These are phyloP conservation scores for Bothrops alternatus DNA, from an alignment of 2,797 vertebrate genomes.

Conservation along the genomic window DNA sequence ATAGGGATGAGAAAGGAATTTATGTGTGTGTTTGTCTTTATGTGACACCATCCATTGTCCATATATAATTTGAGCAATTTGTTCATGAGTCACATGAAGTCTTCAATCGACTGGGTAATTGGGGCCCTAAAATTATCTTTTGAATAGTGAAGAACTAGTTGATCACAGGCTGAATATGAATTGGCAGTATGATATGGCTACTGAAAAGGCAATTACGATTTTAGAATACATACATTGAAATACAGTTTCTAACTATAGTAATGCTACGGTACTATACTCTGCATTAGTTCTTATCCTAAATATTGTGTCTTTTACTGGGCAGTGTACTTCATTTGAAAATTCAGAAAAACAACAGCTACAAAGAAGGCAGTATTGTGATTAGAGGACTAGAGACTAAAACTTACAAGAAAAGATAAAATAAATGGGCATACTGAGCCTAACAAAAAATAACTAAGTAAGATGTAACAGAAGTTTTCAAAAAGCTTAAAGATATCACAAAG, in stretches of 20 bases:
- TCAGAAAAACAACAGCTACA: background rate
- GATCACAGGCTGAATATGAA: background rate
- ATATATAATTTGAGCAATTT: background rate
- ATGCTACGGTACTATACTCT: background rate
- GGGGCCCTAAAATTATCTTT: background rate
- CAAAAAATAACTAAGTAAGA: background rate
- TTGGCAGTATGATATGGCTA: background rate
- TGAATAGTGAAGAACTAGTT: background rate
- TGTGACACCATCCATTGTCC: background rate
- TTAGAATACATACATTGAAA: background rate
- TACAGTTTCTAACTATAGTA: background rate
- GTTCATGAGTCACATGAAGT: background rate
- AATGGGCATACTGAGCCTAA: background rate
- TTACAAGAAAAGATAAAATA: background rate
- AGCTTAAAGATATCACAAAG: background rate
- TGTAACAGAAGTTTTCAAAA: background rate
- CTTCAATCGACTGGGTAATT: background rate
- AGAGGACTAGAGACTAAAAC: background rate
- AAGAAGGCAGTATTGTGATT: background rate
- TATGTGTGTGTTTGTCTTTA: background rate
- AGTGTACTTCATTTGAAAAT: background rate
- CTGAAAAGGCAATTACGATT: background rate
- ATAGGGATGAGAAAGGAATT: background rate
- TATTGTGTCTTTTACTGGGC: background rate
- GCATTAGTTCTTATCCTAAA: background rate